A percentile compares a stretch with the other conserved stretches of the same genome.
These are phyloP conservation scores for Semnornis frantzii DNA, from an alignment of 2,113 vertebrate species.

Conservation along the genomic window DNA sequence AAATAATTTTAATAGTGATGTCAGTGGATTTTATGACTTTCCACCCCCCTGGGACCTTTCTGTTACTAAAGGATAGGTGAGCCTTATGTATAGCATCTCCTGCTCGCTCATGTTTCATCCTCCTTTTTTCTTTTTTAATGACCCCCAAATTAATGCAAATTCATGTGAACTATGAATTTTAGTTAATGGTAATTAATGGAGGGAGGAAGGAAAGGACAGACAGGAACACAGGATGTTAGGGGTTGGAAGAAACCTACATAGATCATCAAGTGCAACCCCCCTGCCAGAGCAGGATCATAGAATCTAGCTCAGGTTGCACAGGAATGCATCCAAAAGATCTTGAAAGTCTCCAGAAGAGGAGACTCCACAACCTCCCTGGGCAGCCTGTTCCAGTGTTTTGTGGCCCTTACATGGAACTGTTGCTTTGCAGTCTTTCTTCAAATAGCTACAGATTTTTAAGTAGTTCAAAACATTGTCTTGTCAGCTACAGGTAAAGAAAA, in stretches of 20 bases:
- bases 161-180: background rate
- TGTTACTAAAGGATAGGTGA: background rate
- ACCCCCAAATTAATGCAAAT: too few species aligned
- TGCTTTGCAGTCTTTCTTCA: background rate
- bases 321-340: too few species aligned
- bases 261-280: too few species aligned
- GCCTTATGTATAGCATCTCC: background rate
- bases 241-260: too few species aligned
- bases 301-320: too few species aligned
- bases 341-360: too few species aligned
- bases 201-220: background rate
- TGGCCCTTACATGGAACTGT: too few species aligned
- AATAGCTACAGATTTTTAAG: background rate
- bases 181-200: background rate
- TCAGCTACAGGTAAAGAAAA: background rate
- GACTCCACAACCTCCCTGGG: too few species aligned
- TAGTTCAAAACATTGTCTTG: background rate
- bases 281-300: too few species aligned
- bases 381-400: too few species aligned
- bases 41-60: background rate
- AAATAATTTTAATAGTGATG: background rate
- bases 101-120: background rate
- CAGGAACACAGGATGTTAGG: too few species aligned
- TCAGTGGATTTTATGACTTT: background rate
- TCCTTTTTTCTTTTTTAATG: background rate